phyloP scores from a whole-genome alignment of 2,797 vertebrate species.

The Enteromius argenteus region DNA sequence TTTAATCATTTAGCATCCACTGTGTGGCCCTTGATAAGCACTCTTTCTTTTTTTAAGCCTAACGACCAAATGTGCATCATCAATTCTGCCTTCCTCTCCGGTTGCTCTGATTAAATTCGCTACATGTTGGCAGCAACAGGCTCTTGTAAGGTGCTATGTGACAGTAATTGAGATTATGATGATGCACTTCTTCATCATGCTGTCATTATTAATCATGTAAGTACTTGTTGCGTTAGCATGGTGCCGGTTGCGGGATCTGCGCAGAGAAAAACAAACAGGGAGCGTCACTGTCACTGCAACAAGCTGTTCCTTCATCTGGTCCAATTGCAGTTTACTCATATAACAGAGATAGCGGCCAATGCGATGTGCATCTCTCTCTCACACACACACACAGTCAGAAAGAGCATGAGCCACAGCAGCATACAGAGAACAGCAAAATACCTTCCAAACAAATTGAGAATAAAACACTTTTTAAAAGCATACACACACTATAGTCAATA shows the following conservation, averaged over 20 bases:
- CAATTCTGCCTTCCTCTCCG: slow-evolving; percentile 7
- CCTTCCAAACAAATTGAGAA: neutral
- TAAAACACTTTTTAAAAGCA: neutral
- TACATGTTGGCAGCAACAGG: slow-evolving; percentile 41
- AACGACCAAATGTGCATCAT: slow-evolving; percentile 38
- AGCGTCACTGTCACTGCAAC: slow-evolving; percentile 54
- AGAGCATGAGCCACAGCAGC: slow-evolving; percentile 20
- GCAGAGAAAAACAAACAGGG: slow-evolving; percentile 54
- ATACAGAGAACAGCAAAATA: slow-evolving; percentile 30
- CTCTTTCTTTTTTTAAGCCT: slow-evolving; percentile 24
- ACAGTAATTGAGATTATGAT: slow-evolving; percentile 51
- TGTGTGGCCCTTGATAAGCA: slow-evolving; percentile 28
- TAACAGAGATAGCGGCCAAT: slow-evolving; percentile 23
- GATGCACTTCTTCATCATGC: slow-evolving; percentile 51
- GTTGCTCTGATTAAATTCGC: slow-evolving; percentile 29
- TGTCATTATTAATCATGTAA: slow-evolving; percentile 52
- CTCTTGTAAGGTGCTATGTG: slow-evolving; percentile 42
- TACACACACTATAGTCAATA: neutral
- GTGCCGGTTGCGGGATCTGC: slow-evolving; percentile 34
- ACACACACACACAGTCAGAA: slow-evolving; percentile 7
- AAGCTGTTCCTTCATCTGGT: slow-evolving; percentile 64
- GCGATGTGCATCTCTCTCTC: slow-evolving; percentile 24
- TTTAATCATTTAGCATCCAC: slow-evolving; percentile 20
- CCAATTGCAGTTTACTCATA: slow-evolving; percentile 53
- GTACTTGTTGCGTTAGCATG: slow-evolving; percentile 48